These are phyloP conservation scores for Caenorhabditis panamensis DNA, from an alignment of 2,888 invertebrate species.

Conservation along the genomic window DNA sequence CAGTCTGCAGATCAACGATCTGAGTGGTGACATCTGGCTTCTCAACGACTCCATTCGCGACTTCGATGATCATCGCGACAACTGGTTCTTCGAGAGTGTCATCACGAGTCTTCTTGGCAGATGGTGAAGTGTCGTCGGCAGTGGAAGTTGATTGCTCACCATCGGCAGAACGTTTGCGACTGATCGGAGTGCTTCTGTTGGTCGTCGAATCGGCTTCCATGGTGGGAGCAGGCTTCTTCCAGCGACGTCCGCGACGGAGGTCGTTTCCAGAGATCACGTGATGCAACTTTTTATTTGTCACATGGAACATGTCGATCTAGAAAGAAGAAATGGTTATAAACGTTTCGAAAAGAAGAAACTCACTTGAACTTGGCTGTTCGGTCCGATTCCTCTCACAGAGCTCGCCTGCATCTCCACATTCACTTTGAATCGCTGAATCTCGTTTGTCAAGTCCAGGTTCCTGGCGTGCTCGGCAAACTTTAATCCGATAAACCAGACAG, in stretches of 20 bases:
- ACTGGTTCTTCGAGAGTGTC: constrained; percentile 23
- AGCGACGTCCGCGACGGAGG: constrained; percentile 47
- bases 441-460: constrained; percentile 93
- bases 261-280: constrained; percentile 58
- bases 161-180: constrained; percentile 18
- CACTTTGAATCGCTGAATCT: constrained; percentile 84
- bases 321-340: background rate
- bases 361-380: constrained; percentile 37
- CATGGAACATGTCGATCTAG: constrained; percentile 69
- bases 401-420: constrained; percentile 44
- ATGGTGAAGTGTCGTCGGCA: constrained; percentile 2
- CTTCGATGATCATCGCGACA: constrained; percentile 24
- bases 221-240: constrained; percentile 20
- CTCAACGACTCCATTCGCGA: constrained; percentile 24
- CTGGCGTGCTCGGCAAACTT: constrained; percentile 89
- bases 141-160: background rate
- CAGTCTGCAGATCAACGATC: constrained; percentile 11
- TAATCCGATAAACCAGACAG: constrained; percentile 98
- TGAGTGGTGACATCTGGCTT: no score
- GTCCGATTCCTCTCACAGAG: constrained; percentile 42
- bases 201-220: constrained; percentile 23
- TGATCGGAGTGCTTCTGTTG: constrained; percentile 32
- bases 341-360: background rate
- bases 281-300: constrained; percentile 63
- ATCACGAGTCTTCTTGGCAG: constrained; percentile 30